Percentiles rank a stretch among this genome's conserved stretches.
Evolutionary conservation across 2,797 vertebrate species (phyloP).

Genomic region (Champsocephalus esox): DNA sequence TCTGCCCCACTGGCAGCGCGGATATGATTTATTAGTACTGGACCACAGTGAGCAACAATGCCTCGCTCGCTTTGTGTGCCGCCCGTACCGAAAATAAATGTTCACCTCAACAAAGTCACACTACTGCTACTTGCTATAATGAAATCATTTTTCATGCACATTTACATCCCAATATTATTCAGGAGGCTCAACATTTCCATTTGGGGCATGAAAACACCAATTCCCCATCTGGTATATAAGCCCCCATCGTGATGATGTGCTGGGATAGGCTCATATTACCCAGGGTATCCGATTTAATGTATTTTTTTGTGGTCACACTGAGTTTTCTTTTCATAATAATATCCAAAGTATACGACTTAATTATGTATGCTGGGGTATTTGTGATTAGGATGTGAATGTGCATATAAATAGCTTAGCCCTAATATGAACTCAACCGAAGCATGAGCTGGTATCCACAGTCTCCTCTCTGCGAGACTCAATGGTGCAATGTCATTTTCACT

Average conservation of each 20-base stretch:
- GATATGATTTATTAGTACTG: constrained; percentile 12
- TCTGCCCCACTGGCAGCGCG: not conserved
- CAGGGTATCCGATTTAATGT: constrained; percentile 47
- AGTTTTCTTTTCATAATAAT: constrained; percentile 50
- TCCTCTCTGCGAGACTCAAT: constrained; percentile 25
- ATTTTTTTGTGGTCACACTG: constrained; percentile 40
- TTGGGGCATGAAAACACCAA: constrained; percentile 41
- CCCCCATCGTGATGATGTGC: constrained; percentile 42
- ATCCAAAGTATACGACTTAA: constrained; percentile 55
- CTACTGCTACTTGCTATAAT: constrained; percentile 19
- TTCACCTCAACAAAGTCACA: constrained; percentile 13
- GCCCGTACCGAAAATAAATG: constrained; percentile 14
- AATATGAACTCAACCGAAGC: constrained; percentile 60
- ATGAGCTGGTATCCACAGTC: constrained; percentile 17
- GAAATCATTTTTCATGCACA: constrained; percentile 28
- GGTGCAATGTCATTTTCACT: constrained; percentile 33
- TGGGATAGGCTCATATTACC: constrained; percentile 41
- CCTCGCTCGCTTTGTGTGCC: not conserved
- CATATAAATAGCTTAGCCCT: constrained; percentile 69
- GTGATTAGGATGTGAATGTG: constrained; percentile 72
- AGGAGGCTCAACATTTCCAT: constrained; percentile 47
- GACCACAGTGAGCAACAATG: constrained; percentile 2
- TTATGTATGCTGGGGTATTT: constrained; percentile 66
- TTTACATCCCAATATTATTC: constrained; percentile 42
- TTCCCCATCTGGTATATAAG: constrained; percentile 55